phyloP scores from a whole-genome alignment of 2,797 vertebrate genomes.

The Pyrocephalus nanus region DNA sequence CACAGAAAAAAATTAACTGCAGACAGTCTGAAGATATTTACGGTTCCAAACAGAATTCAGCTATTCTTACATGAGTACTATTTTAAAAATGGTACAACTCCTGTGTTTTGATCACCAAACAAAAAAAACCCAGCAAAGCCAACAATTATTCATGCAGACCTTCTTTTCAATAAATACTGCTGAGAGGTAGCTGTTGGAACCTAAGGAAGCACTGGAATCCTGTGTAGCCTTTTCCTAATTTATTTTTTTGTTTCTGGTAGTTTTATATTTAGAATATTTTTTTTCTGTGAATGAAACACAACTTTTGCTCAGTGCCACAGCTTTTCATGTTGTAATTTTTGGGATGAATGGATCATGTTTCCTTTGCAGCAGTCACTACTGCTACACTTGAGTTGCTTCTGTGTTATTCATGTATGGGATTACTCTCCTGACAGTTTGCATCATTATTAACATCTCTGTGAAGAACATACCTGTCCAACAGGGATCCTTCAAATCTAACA shows the following conservation, averaged over 20 bases:
- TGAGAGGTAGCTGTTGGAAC: not conserved
- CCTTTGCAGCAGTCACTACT: not conserved
- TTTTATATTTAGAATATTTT: not conserved
- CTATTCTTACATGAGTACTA: not conserved
- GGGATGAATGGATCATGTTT: not conserved
- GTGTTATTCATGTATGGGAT: not conserved
- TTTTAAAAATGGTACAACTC: accelerated
- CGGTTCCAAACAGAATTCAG: not conserved
- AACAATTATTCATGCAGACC: accelerated
- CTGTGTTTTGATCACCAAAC: not conserved
- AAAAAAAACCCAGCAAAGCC: not conserved
- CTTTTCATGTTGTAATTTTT: not conserved
- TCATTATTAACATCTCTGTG: not conserved
- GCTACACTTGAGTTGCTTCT: not conserved
- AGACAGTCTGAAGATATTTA: not conserved
- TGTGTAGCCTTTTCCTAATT: not conserved
- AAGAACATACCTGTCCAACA: not conserved
- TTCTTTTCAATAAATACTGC: not conserved
- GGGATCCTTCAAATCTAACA: not conserved
- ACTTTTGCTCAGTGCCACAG: not conserved
- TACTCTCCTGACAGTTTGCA: not conserved
- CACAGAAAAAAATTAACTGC: not conserved
- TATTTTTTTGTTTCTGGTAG: accelerated
- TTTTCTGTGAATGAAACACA: not conserved
- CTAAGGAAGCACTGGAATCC: not conserved